Evolutionary conservation across 2,888 invertebrate genomes (phyloP), one percentile per base, ranked within the genome.

Genomic region (Diaperis boleti): DNA sequence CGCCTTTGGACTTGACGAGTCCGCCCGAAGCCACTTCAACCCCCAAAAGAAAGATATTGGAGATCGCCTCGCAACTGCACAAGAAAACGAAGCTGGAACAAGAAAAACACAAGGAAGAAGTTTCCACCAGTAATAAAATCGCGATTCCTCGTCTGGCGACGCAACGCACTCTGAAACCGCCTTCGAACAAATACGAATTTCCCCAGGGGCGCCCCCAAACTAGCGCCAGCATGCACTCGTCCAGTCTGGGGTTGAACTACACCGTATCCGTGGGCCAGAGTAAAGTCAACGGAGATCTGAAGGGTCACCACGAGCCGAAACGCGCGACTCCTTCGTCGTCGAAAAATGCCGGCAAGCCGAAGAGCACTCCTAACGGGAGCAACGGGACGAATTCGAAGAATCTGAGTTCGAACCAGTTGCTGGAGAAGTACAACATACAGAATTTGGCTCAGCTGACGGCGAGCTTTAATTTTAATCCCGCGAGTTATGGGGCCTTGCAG

Each of bases 381-480:
- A n/a, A n/a, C n/a, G n/a, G n/a, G 3, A 1, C 31, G 11, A 55
- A 59, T 33, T 41, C 68, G 14, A 64, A 59, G 20, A 65, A 60
- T 15, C 26, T 78, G 10, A 77, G 67, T 65, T 74, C 81, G 2
- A 81, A 79, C 59, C 78, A 81, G 59, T 70, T 82, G 11, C 62
- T 80, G 64, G 81, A 82, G 67, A 79, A 79, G 67, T 82, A 80
- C 70, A 81, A 82, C 61, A 79, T 82, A 18, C 81, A 80, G 62
- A 82, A 81, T 70, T 67, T 82, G 68, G 80, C 81, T 0, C 81
- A 82, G 59, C 59, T 82, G 44, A 78, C 79, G 20, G 81, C 81
- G 5, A 81, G 74, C 67, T 76, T 81, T 54, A 80, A 81, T 65
- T 76, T 79, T 64, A 77, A 78, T 52, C 44, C 22, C n/a, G 42